These are phyloP conservation scores for Bactericera cockerelli DNA, from an alignment of 1,140 invertebrate species.

Conservation along the genomic window DNA sequence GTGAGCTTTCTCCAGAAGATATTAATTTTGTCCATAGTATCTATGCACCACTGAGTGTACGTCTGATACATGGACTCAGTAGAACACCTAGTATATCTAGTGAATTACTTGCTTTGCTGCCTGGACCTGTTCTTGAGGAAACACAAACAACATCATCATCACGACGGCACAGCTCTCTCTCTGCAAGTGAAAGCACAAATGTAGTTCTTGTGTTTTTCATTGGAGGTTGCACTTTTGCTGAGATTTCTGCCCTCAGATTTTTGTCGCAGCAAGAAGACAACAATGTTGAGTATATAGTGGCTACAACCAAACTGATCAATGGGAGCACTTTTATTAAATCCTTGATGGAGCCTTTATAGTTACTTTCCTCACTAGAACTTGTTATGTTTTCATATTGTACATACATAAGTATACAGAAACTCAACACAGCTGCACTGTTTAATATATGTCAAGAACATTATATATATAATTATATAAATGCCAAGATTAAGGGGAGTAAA, in stretches of 20 bases:
- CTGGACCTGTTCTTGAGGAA: slow-evolving; percentile 41
- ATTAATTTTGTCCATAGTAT: slow-evolving; percentile 87
- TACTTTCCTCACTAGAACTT: no score
- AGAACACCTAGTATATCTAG: slow-evolving; percentile 37
- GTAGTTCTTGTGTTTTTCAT: slow-evolving; percentile 89
- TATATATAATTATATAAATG: neutral
- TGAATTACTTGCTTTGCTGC: slow-evolving; percentile 45
- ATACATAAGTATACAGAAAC: neutral
- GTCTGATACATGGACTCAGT: slow-evolving; percentile 65
- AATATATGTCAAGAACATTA: neutral
- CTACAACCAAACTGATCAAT: slow-evolving; percentile 86
- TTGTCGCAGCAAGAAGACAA: slow-evolving; percentile 77
- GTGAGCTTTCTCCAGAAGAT: slow-evolving; percentile 63
- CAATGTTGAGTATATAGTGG: slow-evolving; percentile 80
- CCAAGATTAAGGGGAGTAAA: neutral
- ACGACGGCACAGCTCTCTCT: slow-evolving; percentile 35
- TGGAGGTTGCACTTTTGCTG: slow-evolving; percentile 90
- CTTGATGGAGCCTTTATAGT: slow-evolving; percentile 38
- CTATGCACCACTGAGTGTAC: slow-evolving; percentile 84
- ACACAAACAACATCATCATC: slow-evolving; percentile 32
- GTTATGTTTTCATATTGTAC: no score
- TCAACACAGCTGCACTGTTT: no score
- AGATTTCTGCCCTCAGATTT: slow-evolving; percentile 82
- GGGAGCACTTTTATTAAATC: slow-evolving; percentile 69
- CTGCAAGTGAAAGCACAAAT: slow-evolving; percentile 47